Evolutionary conservation across 2,888 invertebrate species (phyloP).

Genomic region (Temnothorax unifasciatus): DNA sequence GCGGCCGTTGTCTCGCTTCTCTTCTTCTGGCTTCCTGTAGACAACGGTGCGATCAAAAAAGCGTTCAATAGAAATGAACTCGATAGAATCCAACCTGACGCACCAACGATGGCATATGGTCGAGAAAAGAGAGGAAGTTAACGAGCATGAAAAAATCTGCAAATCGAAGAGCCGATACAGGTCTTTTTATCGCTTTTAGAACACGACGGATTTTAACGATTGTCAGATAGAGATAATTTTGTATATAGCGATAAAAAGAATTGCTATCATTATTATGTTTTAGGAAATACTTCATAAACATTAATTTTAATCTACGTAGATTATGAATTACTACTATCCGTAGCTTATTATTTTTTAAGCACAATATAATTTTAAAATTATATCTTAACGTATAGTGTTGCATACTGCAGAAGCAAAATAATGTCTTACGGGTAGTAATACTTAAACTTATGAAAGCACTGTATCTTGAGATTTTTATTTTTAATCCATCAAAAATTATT

Average conservation of each 20-base stretch:
- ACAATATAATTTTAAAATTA: not conserved
- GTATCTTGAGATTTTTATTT: not conserved
- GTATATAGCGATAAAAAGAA: not conserved
- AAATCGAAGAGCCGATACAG: not conserved
- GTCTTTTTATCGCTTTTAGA: not conserved
- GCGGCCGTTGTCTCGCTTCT: slow-evolving; percentile 22
- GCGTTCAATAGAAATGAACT: slow-evolving; percentile 19
- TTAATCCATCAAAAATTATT: not conserved
- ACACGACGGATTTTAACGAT: not conserved
- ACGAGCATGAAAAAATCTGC: not conserved
- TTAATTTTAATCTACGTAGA: not conserved
- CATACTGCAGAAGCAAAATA: not conserved
- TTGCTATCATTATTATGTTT: not conserved
- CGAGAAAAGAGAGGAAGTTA: slow-evolving; percentile 10
- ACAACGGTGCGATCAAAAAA: slow-evolving; percentile 39
- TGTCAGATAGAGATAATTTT: not conserved
- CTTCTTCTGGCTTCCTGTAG: not conserved
- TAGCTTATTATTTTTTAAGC: not conserved
- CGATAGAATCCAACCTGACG: slow-evolving; percentile 42
- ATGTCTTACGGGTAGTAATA: not conserved
- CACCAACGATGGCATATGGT: not conserved
- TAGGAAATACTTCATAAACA: not conserved
- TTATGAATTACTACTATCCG: not conserved
- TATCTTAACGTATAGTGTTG: not conserved
- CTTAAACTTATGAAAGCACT: not conserved